A percentile compares a stretch with the other conserved stretches of the same genome.
phyloP scores from a whole-genome alignment of 2,888 invertebrate genomes.

The Hirudinaria manillensis region DNA sequence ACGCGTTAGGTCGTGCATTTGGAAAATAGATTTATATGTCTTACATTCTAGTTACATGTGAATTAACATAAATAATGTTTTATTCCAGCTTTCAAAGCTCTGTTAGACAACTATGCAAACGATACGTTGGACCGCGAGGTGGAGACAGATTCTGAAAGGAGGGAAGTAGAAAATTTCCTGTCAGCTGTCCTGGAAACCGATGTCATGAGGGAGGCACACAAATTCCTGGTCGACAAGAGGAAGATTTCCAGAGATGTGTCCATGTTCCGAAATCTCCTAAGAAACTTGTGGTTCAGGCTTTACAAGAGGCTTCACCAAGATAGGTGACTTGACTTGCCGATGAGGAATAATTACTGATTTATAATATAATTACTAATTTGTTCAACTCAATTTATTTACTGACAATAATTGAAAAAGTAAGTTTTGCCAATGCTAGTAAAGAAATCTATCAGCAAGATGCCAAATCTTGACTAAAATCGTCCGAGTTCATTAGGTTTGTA shows the following conservation, averaged over 20 bases:
- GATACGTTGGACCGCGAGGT: conserved; percentile 47
- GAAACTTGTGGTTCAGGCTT: conserved; percentile 52
- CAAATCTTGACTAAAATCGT: neutral
- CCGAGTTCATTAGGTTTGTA: conserved; percentile 41
- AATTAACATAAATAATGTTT: neutral
- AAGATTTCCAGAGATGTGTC: conserved; percentile 43
- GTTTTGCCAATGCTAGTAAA: too few species aligned
- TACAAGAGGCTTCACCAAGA: conserved; percentile 47
- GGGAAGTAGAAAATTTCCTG: conserved; percentile 50
- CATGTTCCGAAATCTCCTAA: conserved; percentile 48
- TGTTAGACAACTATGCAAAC: conserved; percentile 53
- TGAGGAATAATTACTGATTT: too few species aligned
- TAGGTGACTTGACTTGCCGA: conserved; percentile 40
- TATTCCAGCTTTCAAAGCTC: conserved; percentile 48
- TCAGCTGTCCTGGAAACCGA: conserved; percentile 49
- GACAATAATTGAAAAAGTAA: too few species aligned
- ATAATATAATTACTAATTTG: too few species aligned
- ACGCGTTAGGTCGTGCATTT: too few species aligned
- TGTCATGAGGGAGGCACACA: conserved; percentile 51
- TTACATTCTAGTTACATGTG: too few species aligned
- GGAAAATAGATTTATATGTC: neutral
- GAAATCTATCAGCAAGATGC: too few species aligned
- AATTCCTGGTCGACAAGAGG: conserved; percentile 46
- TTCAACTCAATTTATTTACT: too few species aligned
- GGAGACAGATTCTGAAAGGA: conserved; percentile 48